Base-by-base conservation (phyloP, 2,888 invertebrate species). In the Trichopria drosophilae region DNA sequence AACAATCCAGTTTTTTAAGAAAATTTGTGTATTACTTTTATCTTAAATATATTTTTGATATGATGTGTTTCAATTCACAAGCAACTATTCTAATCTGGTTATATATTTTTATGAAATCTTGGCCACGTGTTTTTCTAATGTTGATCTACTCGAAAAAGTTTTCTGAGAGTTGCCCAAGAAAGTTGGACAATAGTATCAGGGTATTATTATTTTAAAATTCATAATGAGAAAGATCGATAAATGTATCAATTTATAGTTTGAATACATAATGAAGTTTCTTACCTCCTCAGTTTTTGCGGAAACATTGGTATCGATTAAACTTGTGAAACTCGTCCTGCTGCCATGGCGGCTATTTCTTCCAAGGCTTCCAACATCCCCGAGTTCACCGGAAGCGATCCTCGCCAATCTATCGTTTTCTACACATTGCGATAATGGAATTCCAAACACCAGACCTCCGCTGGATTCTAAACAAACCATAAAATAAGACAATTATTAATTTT, bases 361-460 rank as follows among this genome's bases (percentile, higher is more conserved):
- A 37, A 72, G 63, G 44, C 48, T 75, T 24, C 68, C 73, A 41
- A 72, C 68, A 42, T 71, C 75, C 36, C 53, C 53, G 18, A 67
- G 60, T 48, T 70, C 75, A 7, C 69, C 72, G 13, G 69, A 57
- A 4, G 78, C 76, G 26, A 77, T 75, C 60, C 81, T 77, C 19
- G 79, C 73, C 48, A 82, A 67, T 51, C 81, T 76, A 76, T 93
- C 93, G 63, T 90, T 88, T 68, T 88, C 87, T 63, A 94, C 83
- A 71, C 93, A 93, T 69, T 89, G 89, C 43, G 85, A 81, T 60
- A 95, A 77, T 2, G 93, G 86, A 59, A 93, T 85, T 6, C 93
- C 93, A 68, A 95, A 95, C 47, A 92, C 88, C 62, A 87, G 79
- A 48, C 90, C 86, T 58, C 79, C 51, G 20, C 57, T 61, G 3